These are phyloP conservation scores for Actias luna DNA, from an alignment of 2,888 invertebrate species.

Conservation along the genomic window DNA sequence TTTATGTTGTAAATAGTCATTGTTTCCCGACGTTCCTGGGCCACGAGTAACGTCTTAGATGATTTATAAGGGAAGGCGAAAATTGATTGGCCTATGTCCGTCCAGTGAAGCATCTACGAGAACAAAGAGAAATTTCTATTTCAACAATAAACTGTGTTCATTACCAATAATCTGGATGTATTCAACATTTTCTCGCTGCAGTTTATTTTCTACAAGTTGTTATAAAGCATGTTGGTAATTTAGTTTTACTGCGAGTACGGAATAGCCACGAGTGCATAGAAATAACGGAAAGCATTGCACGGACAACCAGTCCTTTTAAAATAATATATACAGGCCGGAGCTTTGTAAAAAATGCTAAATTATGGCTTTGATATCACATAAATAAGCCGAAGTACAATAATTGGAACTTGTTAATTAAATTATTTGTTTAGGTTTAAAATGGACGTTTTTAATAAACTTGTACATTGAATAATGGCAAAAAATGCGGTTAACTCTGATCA, in stretches of 20 bases:
- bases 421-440: neutral
- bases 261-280: neutral
- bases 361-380: neutral
- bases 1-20: conserved; percentile 13
- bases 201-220: neutral
- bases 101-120: conserved; percentile 55
- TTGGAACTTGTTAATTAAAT: neutral
- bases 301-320: neutral
- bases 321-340: neutral
- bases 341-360: conserved; percentile 4
- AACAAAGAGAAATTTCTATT: conserved; percentile 46
- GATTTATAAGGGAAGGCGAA: conserved; percentile 68
- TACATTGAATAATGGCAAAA: too few species aligned
- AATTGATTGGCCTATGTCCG: conserved; percentile 65
- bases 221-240: neutral
- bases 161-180: conserved; percentile 36
- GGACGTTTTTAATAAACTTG: neutral
- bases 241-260: neutral
- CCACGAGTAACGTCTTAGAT: conserved; percentile 57
- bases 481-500: too few species aligned
- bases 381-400: neutral
- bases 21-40: conserved; percentile 28
- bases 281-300: conserved; percentile 1
- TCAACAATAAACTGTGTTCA: conserved; percentile 34
- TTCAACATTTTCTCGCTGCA: conserved; percentile 18